Percentiles rank a stretch among this genome's conserved stretches.
Conservation (phyloP, 2,113 vertebrate species). For the Rhinopomastus cyanomelas region DNA sequence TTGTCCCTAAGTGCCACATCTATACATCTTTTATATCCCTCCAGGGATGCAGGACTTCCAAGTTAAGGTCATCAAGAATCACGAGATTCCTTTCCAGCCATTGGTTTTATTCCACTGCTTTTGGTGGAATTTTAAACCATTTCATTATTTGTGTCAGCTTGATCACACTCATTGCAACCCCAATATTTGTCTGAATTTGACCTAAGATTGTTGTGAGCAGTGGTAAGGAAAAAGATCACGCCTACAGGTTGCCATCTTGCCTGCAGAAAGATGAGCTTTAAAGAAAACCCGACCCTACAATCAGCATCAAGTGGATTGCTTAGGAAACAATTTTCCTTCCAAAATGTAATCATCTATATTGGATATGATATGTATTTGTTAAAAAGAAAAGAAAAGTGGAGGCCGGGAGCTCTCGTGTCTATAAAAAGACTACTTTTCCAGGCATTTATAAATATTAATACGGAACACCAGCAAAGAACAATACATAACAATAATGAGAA, state of each 20-base stretch:
- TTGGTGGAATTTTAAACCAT: not conserved
- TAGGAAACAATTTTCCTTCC: slow-evolving; percentile 70
- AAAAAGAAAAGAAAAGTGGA: slow-evolving; percentile 74
- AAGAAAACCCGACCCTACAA: not conserved
- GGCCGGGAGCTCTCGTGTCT: slow-evolving; percentile 66
- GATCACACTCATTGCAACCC: not conserved
- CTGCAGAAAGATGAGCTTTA: not conserved
- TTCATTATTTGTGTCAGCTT: not conserved
- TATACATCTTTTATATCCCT: not conserved
- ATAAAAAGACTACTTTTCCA: slow-evolving; percentile 71
- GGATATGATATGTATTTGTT: slow-evolving; percentile 65
- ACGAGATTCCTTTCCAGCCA: not conserved
- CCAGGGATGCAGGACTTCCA: not conserved
- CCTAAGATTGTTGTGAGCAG: not conserved
- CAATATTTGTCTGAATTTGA: slow-evolving; percentile 25
- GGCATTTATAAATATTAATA: slow-evolving; percentile 85
- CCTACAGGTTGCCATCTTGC: slow-evolving; percentile 32
- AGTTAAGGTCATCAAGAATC: not conserved
- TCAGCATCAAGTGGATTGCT: slow-evolving; percentile 66
- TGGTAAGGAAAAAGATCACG: not conserved
- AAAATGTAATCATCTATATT: slow-evolving; percentile 82
- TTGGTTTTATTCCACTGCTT: not conserved
- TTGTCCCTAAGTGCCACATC: not conserved
- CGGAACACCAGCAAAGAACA: slow-evolving; percentile 74
- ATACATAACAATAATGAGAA: slow-evolving; percentile 84